Evolutionary conservation across 2,113 vertebrate species (phyloP).

Genomic region (Nycticebus coucang): DNA sequence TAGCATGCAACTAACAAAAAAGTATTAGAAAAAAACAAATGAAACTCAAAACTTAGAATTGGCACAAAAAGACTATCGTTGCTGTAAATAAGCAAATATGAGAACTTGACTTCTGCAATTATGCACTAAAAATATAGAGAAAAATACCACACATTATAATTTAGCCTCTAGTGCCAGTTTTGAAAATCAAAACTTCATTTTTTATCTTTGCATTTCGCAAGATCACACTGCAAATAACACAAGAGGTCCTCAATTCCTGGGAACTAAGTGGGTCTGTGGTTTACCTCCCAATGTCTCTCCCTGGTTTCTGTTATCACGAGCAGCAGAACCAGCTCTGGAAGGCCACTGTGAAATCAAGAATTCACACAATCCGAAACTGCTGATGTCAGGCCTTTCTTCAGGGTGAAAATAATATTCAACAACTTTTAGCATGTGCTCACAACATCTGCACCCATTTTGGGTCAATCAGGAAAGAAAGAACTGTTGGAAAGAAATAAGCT

Average conservation of each 20-base stretch:
- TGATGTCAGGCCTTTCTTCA: constrained; percentile 1
- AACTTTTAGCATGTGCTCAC: constrained; percentile 40
- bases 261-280: neutral
- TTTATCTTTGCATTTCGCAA: constrained; percentile 3
- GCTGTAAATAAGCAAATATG: neutral
- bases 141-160: neutral
- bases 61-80: neutral
- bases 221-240: neutral
- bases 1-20: neutral
- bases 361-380: constrained; percentile 42
- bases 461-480: constrained; percentile 36
- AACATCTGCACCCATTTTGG: constrained; percentile 68
- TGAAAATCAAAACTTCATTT: constrained; percentile 39
- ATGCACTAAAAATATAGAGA: neutral
- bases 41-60: constrained; percentile 15
- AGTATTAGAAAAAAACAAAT: neutral
- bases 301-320: neutral
- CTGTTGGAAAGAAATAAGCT: constrained; percentile 60
- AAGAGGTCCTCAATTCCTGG: neutral
- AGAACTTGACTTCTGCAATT: neutral
- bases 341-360: constrained; percentile 55
- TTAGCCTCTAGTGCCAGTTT: neutral
- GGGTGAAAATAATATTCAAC: constrained; percentile 60
- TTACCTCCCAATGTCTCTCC: neutral
- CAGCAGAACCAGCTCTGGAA: constrained; percentile 23